Evolutionary conservation across 2,113 vertebrate species (phyloP).

Genomic region (Circaetus gallicus): DNA sequence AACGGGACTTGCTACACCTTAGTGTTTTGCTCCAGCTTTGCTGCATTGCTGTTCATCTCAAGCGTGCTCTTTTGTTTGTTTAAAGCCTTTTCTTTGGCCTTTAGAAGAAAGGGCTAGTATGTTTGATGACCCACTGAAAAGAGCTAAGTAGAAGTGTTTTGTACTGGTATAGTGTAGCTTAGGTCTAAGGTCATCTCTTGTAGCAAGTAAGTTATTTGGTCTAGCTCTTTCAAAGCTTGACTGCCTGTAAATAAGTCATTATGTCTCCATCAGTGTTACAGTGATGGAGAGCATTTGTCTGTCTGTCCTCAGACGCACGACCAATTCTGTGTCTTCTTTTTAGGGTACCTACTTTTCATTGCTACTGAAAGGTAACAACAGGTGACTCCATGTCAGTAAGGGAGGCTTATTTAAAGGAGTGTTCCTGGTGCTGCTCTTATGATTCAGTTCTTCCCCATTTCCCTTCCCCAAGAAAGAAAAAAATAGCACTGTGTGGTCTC

Average conservation of each 20-base stretch:
- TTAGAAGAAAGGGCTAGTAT: background rate
- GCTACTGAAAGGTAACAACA: background rate
- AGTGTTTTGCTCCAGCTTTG: background rate
- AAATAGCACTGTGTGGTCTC: background rate
- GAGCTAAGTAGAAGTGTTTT: background rate
- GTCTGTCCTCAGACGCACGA: background rate
- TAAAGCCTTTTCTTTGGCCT: background rate
- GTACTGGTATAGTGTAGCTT: background rate
- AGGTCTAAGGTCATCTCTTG: background rate
- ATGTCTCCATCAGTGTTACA: background rate
- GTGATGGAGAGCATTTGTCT: background rate
- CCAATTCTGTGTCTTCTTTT: background rate
- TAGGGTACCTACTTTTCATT: background rate
- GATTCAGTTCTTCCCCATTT: background rate
- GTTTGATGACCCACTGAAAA: background rate
- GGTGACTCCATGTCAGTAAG: background rate
- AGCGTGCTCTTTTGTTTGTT: background rate
- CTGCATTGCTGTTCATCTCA: background rate
- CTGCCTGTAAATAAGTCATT: background rate
- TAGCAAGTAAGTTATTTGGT: background rate
- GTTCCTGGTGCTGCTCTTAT: background rate
- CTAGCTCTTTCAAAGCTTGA: background rate
- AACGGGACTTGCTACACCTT: background rate
- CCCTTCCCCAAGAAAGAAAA: background rate
- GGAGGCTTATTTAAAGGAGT: background rate